Percentiles rank a stretch among this genome's conserved stretches.
phyloP scores from a whole-genome alignment of 2,888 invertebrate genomes.

The Drosophila kuntzei region DNA sequence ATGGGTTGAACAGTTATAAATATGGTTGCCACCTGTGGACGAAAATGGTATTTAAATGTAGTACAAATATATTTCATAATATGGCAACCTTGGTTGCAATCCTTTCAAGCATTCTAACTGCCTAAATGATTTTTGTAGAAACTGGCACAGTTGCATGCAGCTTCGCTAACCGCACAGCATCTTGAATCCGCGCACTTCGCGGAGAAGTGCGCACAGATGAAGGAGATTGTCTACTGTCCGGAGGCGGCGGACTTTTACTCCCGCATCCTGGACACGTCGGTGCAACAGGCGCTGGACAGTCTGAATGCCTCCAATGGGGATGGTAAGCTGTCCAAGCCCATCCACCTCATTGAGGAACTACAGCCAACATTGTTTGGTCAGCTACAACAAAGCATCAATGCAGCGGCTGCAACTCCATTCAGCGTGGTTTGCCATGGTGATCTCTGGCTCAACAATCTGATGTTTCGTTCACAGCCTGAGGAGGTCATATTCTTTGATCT shows the following conservation, averaged over 20 bases:
- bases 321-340: constrained; percentile 78
- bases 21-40: background rate
- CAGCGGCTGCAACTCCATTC: constrained; percentile 62
- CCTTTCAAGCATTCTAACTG: background rate
- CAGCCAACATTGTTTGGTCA: constrained; percentile 70
- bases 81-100: background rate
- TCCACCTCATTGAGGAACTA: constrained; percentile 77
- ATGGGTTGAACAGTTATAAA: background rate
- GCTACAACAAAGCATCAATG: constrained; percentile 72
- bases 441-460: constrained; percentile 84
- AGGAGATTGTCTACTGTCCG: constrained; percentile 83
- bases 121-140: constrained; percentile 65
- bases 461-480: constrained; percentile 76
- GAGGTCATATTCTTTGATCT: constrained; percentile 83
- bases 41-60: background rate
- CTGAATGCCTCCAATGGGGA: constrained; percentile 78
- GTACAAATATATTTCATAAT: background rate
- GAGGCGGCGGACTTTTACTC: constrained; percentile 82
- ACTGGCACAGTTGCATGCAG: constrained; percentile 83
- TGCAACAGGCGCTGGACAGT: constrained; percentile 82
- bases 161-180: constrained; percentile 82
- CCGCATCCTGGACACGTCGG: constrained; percentile 77
- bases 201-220: constrained; percentile 64
- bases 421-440: constrained; percentile 84
- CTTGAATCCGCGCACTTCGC: constrained; percentile 67